Evolutionary conservation across 2,888 invertebrate genomes (phyloP).

Genomic region (Amblyjoppa proteus): DNA sequence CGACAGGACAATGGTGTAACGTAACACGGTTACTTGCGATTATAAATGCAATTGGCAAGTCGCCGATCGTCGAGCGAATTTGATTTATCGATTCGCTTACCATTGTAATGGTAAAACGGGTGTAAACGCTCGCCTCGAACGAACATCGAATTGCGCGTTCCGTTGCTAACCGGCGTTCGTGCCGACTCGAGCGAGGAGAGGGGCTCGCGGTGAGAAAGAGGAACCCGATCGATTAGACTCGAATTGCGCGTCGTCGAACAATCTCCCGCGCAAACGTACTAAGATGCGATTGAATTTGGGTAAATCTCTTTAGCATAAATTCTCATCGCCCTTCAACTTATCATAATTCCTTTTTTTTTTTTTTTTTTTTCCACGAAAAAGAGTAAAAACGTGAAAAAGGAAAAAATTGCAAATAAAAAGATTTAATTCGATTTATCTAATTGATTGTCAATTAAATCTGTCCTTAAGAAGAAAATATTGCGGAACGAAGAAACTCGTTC

Average conservation of each 20-base stretch:
- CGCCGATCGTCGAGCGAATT: slow-evolving; percentile 25
- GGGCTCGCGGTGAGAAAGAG: slow-evolving; percentile 13
- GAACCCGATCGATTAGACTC: slow-evolving; percentile 57
- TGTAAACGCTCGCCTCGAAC: slow-evolving; percentile 15
- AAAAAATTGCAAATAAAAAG: neutral
- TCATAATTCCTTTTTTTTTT: neutral
- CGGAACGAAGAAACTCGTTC: no score
- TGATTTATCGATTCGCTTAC: slow-evolving; percentile 53
- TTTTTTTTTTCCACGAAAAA: neutral
- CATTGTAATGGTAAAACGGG: slow-evolving; percentile 27
- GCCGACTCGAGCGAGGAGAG: slow-evolving; percentile 1
- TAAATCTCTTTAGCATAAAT: neutral
- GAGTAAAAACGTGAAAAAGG: neutral
- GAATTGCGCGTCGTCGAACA: slow-evolving; percentile 60
- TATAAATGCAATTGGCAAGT: slow-evolving; percentile 18
- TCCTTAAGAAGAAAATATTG: neutral
- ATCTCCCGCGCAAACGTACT: slow-evolving; percentile 34
- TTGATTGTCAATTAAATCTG: no score
- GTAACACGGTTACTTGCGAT: neutral
- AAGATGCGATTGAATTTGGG: slow-evolving; percentile 39
- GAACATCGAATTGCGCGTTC: slow-evolving; percentile 59
- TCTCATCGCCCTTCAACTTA: neutral
- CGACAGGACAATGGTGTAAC: neutral
- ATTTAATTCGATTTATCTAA: neutral
- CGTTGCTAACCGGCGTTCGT: slow-evolving; percentile 62